Evolutionary conservation across 1,140 invertebrate genomes (phyloP), one percentile per base, ranked within the genome.

Genomic region (Drosophila tsacasi): DNA sequence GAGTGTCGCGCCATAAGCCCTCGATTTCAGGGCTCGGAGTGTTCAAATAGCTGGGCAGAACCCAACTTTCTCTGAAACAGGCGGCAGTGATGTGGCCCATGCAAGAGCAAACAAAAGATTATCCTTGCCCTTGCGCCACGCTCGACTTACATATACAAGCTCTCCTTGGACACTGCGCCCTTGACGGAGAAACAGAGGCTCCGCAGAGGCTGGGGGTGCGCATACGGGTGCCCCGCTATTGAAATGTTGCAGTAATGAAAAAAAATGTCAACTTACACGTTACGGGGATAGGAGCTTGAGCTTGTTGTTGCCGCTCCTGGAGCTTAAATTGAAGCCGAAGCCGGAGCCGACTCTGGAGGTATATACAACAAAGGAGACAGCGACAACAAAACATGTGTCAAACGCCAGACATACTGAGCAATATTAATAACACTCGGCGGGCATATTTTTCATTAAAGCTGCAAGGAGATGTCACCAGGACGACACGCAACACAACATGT

Each of bases 401-500:
- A 90, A 89, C 86, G 68, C 81, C 85, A 90, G 81, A 82, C 85
- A 90, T 90, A 74, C 75, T 90, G 85, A 90, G 85, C 79, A 90
- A 90, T 90, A 90, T 90, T 90, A 90, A 90, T 90, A 90, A 90
- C 84, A 87, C 85, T 82, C 79, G 66, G 75, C 67, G 73, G 81
- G 82, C 79, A 90, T 90, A 90, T 90, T 90, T 90, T 90, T 90
- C 85, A 90, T 90, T 90, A 90, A 90, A 90, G 85, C 85, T 75
- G 73, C 74, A 74, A 67, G 69, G 79, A 67, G 67, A 84, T 82
- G 85, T 90, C 85, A 84, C 75, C 72, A 61, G 74, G 52, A 62
- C 67, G 49, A 60, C 50, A 54, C 52, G 68, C 54, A 52, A 75
- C 58, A 66, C 57, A 69, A 79, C 55, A 79, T 64, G 37, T 64